Conservation (phyloP, 2,888 invertebrate species). For the Crioceris asparagi region DNA sequence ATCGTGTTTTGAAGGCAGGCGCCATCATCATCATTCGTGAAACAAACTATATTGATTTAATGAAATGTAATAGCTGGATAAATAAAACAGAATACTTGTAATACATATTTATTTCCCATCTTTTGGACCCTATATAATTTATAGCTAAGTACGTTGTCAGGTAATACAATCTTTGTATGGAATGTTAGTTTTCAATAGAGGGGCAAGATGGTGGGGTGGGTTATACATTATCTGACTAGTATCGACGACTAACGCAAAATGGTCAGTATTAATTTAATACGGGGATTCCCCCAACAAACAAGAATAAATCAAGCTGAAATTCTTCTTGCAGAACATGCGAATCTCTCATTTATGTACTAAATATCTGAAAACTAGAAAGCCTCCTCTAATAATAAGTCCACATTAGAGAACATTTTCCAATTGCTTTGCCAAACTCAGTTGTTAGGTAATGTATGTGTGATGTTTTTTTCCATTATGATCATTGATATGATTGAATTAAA, state of each 20-base stretch:
- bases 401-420: not conserved
- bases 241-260: conserved; percentile 29
- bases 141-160: conserved; percentile 52
- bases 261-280: not conserved
- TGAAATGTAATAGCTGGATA: too few species aligned
- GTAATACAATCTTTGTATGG: conserved; percentile 43
- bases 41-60: too few species aligned
- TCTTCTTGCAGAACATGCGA: not conserved
- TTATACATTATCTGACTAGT: conserved; percentile 41
- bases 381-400: not conserved
- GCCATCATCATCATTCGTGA: too few species aligned
- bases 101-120: too few species aligned
- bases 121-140: conserved; percentile 64
- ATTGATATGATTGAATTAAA: too few species aligned
- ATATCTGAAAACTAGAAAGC: not conserved
- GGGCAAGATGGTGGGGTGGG: conserved; percentile 40
- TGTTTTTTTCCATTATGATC: too few species aligned
- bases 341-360: not conserved
- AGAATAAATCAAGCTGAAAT: not conserved
- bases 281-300: not conserved
- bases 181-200: conserved; percentile 39
- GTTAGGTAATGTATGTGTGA: too few species aligned
- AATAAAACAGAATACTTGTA: too few species aligned
- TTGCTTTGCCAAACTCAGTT: too few species aligned
- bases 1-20: too few species aligned